Evolutionary conservation across 1,140 invertebrate genomes (phyloP), one percentile per base, ranked within the genome.

Genomic region (Lordiphosa mommai): DNA sequence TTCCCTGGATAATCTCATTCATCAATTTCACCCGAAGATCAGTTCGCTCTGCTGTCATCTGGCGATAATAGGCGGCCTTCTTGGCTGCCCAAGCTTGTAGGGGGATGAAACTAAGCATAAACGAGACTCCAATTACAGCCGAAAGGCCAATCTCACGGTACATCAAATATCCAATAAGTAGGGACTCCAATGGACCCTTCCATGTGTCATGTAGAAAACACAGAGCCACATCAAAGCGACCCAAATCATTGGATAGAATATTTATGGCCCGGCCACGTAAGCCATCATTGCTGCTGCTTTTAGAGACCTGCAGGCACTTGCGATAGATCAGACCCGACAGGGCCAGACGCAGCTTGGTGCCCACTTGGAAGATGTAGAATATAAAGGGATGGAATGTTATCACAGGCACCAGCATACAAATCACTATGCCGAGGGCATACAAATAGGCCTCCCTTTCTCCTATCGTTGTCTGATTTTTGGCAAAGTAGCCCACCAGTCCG

Each of bases 231-330:
- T 95, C 94, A 66, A 95, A 95, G 14, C 93, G 88, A 16, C 92
- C 93, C 7, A 94, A 92, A 76, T 97, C 96, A 56, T 97, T 97
- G 1, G 96, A 96, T 44, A 97, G 88, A 0, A 98, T 90, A 88
- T 97, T 98, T 0, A 98, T 93, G 46, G 96, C 94, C 85, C 96
- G 94, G 0, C 96, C 96, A 2, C 94, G 91, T 0, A 96, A 93
- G 0, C 95, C 95, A 86, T 94, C 92, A 0, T 92, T 93, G 10
- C 96, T 88, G n/a, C 95, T 93, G n/a, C 91, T 91, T 61, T 90
- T 91, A 3, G 92, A 92, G 0, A 94, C 72, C 65, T 89, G 89
- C 33, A 94, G 77, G 89, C 94, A 93, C 92, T 97, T 95, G 87
- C 94, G 92, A 82, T 96, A 97, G 46, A 97, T 93, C 0, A 97